phyloP scores from a whole-genome alignment of 2,888 invertebrate species.

The Rhamnusium bicolor region DNA sequence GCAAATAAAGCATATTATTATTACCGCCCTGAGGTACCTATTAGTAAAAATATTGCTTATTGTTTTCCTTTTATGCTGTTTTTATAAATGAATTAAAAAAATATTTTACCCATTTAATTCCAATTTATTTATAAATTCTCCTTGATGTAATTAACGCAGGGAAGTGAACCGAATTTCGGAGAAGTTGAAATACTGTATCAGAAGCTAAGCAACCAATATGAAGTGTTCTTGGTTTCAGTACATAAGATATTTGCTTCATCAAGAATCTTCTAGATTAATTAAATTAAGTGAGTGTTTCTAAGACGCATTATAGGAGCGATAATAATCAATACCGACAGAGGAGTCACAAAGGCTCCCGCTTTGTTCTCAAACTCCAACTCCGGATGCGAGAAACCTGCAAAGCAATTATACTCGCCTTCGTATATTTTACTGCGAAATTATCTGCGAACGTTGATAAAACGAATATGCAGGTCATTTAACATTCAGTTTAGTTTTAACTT shows the following conservation, averaged over 20 bases:
- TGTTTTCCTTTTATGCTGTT: too few relatives aligned
- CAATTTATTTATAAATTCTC: slow-evolving; percentile 9
- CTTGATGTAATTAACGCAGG: slow-evolving; percentile 13
- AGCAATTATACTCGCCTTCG: slow-evolving; percentile 22
- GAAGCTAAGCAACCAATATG: slow-evolving; percentile 50
- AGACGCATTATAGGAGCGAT: slow-evolving; percentile 57
- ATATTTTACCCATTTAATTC: neutral
- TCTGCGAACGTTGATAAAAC: neutral
- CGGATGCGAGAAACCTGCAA: slow-evolving; percentile 9
- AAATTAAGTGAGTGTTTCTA: slow-evolving; percentile 62
- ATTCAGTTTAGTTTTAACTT: neutral
- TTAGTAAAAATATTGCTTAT: too few relatives aligned
- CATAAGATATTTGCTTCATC: slow-evolving; percentile 63
- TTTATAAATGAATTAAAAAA: too few relatives aligned
- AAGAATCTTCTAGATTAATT: slow-evolving; percentile 61
- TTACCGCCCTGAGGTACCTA: too few relatives aligned
- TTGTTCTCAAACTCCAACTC: slow-evolving; percentile 23
- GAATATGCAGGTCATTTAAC: neutral
- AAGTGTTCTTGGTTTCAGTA: slow-evolving; percentile 56
- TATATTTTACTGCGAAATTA: slow-evolving; percentile 15
- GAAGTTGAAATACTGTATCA: slow-evolving; percentile 22
- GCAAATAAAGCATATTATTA: too few relatives aligned
- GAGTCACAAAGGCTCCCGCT: slow-evolving; percentile 32
- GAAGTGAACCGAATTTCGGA: slow-evolving; percentile 29
- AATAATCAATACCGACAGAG: slow-evolving; percentile 57